Base-by-base conservation (phyloP, 2,888 invertebrate genomes). In the Steinernema carpocapsae region DNA sequence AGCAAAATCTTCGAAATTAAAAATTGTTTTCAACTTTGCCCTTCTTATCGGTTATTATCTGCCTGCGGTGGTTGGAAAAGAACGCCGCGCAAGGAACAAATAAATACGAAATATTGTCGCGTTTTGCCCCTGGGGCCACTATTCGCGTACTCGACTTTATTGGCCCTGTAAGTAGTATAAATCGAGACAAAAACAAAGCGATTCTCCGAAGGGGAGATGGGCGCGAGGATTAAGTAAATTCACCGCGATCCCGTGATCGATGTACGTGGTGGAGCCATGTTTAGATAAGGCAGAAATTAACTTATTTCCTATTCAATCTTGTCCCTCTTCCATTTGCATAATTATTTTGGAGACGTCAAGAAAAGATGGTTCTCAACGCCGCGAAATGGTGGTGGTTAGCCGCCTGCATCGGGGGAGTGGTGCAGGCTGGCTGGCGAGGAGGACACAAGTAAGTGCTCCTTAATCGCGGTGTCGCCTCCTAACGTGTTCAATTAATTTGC, bases 401-500 rank as follows among this genome's bases (percentile, higher is more conserved):
- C 26, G 29, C 32, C 32, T 64, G 64, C 32, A 32, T 2, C 7
- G 22, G 22, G 29, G 12, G 32, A 22, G 64, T 52, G 64, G 17
- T 56, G 22, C 14, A 7, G 29, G 48, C 14, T 2, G 26, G 64
- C 3, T 48, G 7, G 48, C n/a, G 48, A 2, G 4, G 48, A 17
- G 19, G 19, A 48, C 48, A 37, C 37, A 37, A 37, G 37, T 19
- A 52, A 19, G 52, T 24, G 22, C 52, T 52, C 52, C 12, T 24
- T 52, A 52, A 52, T 22, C 52, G 52, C 24, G 3, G 24, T 64
- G 64, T 64, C 64, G 64, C 17, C 64, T 26, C 37, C 32, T 64
- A 29, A 64, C 64, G 64, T 64, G 64, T 64, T n/a, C 64, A 64
- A 64, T 64, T 64, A 64, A 64, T 64, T 64, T 64, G 64, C 64